Evolutionary conservation across 2,113 vertebrate genomes (phyloP).

Genomic region (crab-eating macaque (Macaca fascicularis)): DNA sequence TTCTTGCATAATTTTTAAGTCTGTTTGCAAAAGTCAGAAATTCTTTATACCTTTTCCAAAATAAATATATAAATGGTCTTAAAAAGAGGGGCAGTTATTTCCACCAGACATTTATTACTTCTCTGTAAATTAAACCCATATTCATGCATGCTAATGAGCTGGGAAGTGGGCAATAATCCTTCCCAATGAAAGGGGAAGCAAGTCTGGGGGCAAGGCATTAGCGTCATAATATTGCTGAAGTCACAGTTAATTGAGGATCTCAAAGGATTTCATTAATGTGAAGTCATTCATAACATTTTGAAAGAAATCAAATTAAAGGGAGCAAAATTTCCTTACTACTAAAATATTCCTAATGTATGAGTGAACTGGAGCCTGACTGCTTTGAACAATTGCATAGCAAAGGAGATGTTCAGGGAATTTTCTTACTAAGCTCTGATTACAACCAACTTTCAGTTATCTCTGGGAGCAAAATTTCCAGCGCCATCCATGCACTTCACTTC

Average conservation of each 20-base stretch:
- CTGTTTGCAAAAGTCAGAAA: background rate
- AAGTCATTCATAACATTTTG: background rate
- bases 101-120: background rate
- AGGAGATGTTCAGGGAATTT: background rate
- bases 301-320: background rate
- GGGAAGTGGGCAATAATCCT: rapidly evolving
- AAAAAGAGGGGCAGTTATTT: background rate
- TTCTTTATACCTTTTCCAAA: background rate
- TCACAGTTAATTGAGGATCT: background rate
- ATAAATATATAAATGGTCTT: background rate
- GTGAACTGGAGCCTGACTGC: background rate
- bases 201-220: background rate
- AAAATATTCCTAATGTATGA: background rate
- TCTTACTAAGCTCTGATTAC: background rate
- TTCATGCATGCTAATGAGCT: background rate
- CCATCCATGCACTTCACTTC: rapidly evolving
- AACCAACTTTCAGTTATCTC: background rate
- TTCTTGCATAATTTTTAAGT: background rate
- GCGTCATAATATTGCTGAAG: background rate
- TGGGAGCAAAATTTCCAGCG: background rate
- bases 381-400: background rate
- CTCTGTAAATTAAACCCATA: background rate
- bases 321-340: background rate
- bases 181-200: background rate
- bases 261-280: background rate